Conservation (phyloP, 2,888 invertebrate genomes). For the Theretra japonica region DNA sequence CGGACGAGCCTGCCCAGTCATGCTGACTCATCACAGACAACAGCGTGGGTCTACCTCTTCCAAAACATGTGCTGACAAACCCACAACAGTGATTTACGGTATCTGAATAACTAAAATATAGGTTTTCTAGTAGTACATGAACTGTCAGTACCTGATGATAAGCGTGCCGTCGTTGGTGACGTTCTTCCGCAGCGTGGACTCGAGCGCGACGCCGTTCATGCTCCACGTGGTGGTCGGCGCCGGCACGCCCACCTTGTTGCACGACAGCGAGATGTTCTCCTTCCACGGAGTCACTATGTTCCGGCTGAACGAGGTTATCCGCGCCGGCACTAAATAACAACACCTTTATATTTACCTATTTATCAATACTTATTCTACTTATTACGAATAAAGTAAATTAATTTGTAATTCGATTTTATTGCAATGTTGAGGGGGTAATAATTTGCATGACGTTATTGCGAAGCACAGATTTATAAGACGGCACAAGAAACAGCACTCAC, state of each 20-base stretch:
- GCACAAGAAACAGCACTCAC: no score
- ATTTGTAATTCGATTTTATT: slow-evolving; percentile 37
- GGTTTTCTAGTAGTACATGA: neutral
- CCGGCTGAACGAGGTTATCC: slow-evolving; percentile 94
- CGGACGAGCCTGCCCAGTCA: no score
- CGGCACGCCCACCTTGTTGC: slow-evolving; percentile 93
- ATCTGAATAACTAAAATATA: no score
- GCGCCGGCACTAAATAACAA: slow-evolving; percentile 90
- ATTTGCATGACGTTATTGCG: neutral
- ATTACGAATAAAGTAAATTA: no score
- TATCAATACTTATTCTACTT: no score
- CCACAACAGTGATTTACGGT: no score
- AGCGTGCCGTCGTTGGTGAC: slow-evolving; percentile 89
- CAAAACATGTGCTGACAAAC: no score
- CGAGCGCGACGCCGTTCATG: slow-evolving; percentile 89
- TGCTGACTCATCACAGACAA: no score
- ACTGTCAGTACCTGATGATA: slow-evolving; percentile 86
- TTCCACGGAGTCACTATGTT: slow-evolving; percentile 94
- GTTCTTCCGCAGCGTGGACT: slow-evolving; percentile 88
- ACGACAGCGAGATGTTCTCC: slow-evolving; percentile 92
- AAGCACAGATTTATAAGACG: no score
- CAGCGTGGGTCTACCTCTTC: no score
- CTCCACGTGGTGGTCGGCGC: slow-evolving; percentile 91
- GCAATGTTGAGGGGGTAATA: slow-evolving; percentile 43
- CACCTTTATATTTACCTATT: no score